phyloP scores from a whole-genome alignment of 2,888 invertebrate species.

The Xylota sylvarum region DNA sequence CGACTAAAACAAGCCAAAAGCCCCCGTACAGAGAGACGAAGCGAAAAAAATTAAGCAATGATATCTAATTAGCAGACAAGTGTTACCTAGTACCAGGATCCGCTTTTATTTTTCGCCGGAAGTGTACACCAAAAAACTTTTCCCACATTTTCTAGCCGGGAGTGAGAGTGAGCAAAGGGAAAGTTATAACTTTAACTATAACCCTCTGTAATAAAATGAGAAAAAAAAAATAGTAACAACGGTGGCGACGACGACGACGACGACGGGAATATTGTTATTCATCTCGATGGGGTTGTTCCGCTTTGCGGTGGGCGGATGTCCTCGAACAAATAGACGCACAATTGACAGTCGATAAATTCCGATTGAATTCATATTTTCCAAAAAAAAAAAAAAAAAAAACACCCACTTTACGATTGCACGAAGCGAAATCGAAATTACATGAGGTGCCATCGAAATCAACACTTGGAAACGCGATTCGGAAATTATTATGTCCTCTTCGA shows the following conservation, averaged over 20 bases:
- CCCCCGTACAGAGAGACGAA: conserved; percentile 53
- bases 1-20: conserved; percentile 66
- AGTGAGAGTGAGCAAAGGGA: conserved; percentile 5
- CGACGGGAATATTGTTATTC: conserved; percentile 64
- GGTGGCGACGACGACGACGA: neutral
- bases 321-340: conserved; percentile 57
- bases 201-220: conserved; percentile 68
- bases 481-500: conserved; percentile 72
- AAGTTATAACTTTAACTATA: conserved; percentile 74
- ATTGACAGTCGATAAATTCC: conserved; percentile 70
- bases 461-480: conserved; percentile 74
- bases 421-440: conserved; percentile 52
- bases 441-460: conserved; percentile 72
- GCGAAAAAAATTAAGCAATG: conserved; percentile 82
- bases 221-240: conserved; percentile 36
- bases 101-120: conserved; percentile 78
- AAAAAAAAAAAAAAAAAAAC: neutral
- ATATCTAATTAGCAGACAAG: conserved; percentile 84
- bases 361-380: conserved; percentile 43
- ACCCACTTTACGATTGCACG: conserved; percentile 15
- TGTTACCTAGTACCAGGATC: conserved; percentile 84
- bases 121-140: conserved; percentile 82
- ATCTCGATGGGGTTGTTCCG: conserved; percentile 53
- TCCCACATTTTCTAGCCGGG: conserved; percentile 47
- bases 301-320: conserved; percentile 44